phyloP scores from a whole-genome alignment of 2,797 vertebrate species.

The Parotocinclus haroldoi region DNA sequence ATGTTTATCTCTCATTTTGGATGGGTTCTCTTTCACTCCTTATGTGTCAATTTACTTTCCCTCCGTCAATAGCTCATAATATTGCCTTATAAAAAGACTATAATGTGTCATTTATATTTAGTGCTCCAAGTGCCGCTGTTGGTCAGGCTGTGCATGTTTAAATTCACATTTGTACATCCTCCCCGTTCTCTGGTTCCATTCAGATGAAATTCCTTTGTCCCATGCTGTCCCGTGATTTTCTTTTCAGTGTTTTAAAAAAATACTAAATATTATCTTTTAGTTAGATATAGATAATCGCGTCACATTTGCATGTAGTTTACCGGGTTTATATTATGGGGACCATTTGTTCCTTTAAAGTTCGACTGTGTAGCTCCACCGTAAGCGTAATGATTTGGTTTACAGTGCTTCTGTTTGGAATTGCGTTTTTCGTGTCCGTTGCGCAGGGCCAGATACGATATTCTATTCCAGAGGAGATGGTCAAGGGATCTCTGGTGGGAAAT shows the following conservation, averaged over 20 bases:
- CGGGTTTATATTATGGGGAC: neutral
- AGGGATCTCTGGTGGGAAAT: constrained; percentile 52
- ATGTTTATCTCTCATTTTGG: no score
- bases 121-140: constrained; percentile 68
- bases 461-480: constrained; percentile 53
- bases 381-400: constrained; percentile 12
- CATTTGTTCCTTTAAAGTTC: no score
- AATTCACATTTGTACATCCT: neutral
- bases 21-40: no score
- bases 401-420: neutral
- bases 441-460: constrained; percentile 43
- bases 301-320: no score
- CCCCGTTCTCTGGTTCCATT: constrained; percentile 23
- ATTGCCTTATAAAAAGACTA: constrained; percentile 23
- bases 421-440: neutral
- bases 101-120: constrained; percentile 42
- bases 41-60: no score
- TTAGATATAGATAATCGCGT: no score
- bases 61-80: neutral
- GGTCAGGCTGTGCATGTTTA: constrained; percentile 45
- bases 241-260: neutral
- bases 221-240: neutral
- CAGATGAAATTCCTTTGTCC: neutral
- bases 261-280: neutral
- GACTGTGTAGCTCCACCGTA: neutral